Base-by-base conservation (phyloP, 2,888 invertebrate species). In the Limenitis camilla region DNA sequence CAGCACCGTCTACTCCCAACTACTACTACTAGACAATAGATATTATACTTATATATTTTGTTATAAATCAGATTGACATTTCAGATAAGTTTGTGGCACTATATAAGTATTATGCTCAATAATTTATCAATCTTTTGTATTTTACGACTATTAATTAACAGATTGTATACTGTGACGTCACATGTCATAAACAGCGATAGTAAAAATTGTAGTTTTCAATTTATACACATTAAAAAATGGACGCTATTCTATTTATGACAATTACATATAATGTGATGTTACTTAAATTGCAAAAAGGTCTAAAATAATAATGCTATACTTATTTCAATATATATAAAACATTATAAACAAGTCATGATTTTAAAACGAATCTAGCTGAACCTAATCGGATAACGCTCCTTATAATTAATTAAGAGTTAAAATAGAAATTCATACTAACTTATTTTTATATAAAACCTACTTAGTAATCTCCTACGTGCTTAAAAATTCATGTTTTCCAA, bases 351-450 rank as follows among this genome's bases (percentile, higher is more conserved):
- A 39, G 46, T 54, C 38, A 55, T 43, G 45, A 52, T 39, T 65
- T 63, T 67, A 72, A 72, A 59, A 47, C 53, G 55, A 53, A 67
- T 65, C 82, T 83, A 82, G 79, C 79, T 63, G 72, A 72, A 71
- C 63, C 81, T 82, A 81, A 66, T 55, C 55, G 56, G 56, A 65
- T 60, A 66, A 68, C 64, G 64, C 67, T 66, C 57, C 52, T 55
- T 61, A 70, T 69, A 68, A 40, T 50, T 36, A 50, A 69, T 61
- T 59, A 73, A 62, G 78, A 74, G 74, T 74, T 70, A 71, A 69
- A 77, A 73, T 71, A 69, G 49, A 71, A 72, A 75, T 71, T 72
- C 70, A 73, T 60, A 63, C 76, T 82, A 76, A 78, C 69, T 73
- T 81, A 81, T 76, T 76, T 78, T 63, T 76, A 78, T 63, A 62